Percentiles rank a stretch among this genome's conserved stretches.
phyloP scores from a whole-genome alignment of 1,140 invertebrate species.

The Caenorhabditis briggsae region DNA sequence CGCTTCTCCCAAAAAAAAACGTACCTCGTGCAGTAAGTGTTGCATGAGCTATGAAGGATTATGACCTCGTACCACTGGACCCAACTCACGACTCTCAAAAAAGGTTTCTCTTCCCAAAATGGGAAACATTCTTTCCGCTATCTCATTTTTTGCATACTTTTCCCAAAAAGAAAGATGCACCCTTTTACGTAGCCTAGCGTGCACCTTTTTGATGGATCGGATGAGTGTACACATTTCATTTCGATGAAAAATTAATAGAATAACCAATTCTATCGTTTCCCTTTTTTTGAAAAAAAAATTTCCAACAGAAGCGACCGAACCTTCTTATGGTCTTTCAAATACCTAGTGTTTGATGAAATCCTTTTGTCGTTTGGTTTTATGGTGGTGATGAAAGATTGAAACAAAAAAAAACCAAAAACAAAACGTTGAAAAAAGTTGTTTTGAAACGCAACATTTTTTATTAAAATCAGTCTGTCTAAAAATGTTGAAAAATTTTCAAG shows the following conservation, averaged over 20 bases:
- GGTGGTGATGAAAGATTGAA: not conserved
- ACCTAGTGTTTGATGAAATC: slow-evolving; percentile 33
- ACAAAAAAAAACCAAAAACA: slow-evolving; percentile 8
- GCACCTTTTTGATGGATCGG: slow-evolving; percentile 45
- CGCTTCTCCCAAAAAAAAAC: not conserved
- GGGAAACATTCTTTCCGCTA: not conserved
- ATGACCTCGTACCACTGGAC: slow-evolving; percentile 8
- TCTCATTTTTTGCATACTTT: slow-evolving; percentile 23
- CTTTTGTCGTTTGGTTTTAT: not conserved
- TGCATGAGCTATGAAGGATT: slow-evolving; percentile 49
- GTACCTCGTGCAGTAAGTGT: slow-evolving; percentile 46
- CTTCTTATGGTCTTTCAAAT: not conserved
- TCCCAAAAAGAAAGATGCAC: slow-evolving; percentile 3
- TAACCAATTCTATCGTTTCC: slow-evolving; percentile 23
- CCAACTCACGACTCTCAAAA: not conserved
- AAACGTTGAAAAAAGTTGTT: slow-evolving; percentile 12
- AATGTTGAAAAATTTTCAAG: no score
- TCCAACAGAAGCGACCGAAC: not conserved
- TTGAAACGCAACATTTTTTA: not conserved
- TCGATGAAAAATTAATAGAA: slow-evolving; percentile 46
- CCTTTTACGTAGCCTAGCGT: slow-evolving; percentile 31
- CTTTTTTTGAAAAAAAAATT: not conserved
- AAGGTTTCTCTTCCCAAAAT: not conserved
- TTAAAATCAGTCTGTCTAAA: no score
- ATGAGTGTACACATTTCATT: slow-evolving; percentile 39